These are phyloP conservation scores for Anoplolepis gracilipes DNA, from an alignment of 1,140 invertebrate genomes.

Conservation along the genomic window DNA sequence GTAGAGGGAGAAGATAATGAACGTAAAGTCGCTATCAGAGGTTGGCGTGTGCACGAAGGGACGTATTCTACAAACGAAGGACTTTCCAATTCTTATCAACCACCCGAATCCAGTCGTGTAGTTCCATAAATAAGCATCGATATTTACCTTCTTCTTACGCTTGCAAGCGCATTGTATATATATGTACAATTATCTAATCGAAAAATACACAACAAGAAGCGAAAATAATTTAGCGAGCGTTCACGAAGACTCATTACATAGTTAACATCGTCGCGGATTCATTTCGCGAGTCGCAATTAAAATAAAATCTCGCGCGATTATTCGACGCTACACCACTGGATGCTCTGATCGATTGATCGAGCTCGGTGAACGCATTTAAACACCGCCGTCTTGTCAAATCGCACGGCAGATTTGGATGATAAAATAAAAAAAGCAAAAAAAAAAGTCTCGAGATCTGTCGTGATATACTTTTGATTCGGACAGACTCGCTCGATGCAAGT, in stretches of 20 bases:
- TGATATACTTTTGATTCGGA: slow-evolving; percentile 38
- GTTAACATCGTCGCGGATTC: neutral
- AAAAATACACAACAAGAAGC: slow-evolving; percentile 25
- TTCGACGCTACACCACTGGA: neutral
- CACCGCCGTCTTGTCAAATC: neutral
- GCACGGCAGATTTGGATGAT: neutral
- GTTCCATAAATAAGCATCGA: neutral
- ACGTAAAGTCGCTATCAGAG: neutral
- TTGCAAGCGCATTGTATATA: neutral
- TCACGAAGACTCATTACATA: neutral
- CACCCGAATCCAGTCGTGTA: slow-evolving; percentile 10
- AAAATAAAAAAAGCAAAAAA: neutral
- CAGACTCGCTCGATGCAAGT: slow-evolving; percentile 21
- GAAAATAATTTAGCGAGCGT: slow-evolving; percentile 21
- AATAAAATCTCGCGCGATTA: neutral
- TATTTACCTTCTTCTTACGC: slow-evolving; percentile 1
- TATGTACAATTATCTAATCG: slow-evolving; percentile 29
- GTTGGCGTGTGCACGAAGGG: neutral
- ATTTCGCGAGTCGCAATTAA: neutral
- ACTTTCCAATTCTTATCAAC: neutral
- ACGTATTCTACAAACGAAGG: slow-evolving; percentile 1
- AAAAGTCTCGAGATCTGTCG: slow-evolving; percentile 19
- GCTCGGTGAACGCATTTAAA: neutral
- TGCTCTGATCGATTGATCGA: neutral
- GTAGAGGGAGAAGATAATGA: neutral